Percentiles rank a stretch among this genome's conserved stretches.
phyloP scores from a whole-genome alignment of 2,888 invertebrate genomes.

The Invenusta paracnida region DNA sequence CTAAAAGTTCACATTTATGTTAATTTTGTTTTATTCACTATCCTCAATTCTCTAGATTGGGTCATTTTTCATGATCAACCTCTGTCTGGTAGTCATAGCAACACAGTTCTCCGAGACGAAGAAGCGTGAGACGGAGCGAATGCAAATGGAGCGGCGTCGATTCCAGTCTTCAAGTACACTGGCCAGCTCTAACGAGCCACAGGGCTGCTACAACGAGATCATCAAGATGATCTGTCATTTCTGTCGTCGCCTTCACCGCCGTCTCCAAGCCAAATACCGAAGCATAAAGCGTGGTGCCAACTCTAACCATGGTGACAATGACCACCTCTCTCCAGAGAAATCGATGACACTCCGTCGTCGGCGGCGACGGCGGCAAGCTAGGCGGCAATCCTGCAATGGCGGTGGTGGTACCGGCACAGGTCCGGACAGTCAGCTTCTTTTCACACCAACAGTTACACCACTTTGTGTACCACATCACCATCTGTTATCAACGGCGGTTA shows the following conservation, averaged over 20 bases:
- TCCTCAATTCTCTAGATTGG: too few relatives aligned
- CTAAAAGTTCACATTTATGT: too few relatives aligned
- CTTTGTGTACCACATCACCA: not conserved
- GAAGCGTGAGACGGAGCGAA: constrained; percentile 96
- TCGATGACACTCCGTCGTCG: not conserved
- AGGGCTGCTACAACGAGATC: constrained; percentile 93
- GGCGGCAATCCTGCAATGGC: not conserved
- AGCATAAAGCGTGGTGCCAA: not conserved
- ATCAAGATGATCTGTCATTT: constrained; percentile 93
- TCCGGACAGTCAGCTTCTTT: constrained; percentile 12
- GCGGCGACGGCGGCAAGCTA: not conserved
- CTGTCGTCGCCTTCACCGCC: constrained; percentile 65
- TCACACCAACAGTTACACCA: not conserved
- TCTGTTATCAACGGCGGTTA: not conserved
- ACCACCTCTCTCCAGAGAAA: not conserved
- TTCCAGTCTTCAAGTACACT: constrained; percentile 91
- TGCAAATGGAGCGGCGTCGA: constrained; percentile 84
- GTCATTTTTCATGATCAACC: constrained; percentile 99
- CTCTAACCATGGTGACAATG: too few relatives aligned
- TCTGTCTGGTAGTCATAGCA: constrained; percentile 98
- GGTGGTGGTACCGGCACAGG: not conserved
- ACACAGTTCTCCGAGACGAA: constrained; percentile 99
- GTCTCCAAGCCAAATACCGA: not conserved
- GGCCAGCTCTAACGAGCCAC: constrained; percentile 76
- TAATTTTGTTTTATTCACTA: too few relatives aligned